Conservation (phyloP, 1,140 invertebrate species). For the Bradysia coprophila region DNA sequence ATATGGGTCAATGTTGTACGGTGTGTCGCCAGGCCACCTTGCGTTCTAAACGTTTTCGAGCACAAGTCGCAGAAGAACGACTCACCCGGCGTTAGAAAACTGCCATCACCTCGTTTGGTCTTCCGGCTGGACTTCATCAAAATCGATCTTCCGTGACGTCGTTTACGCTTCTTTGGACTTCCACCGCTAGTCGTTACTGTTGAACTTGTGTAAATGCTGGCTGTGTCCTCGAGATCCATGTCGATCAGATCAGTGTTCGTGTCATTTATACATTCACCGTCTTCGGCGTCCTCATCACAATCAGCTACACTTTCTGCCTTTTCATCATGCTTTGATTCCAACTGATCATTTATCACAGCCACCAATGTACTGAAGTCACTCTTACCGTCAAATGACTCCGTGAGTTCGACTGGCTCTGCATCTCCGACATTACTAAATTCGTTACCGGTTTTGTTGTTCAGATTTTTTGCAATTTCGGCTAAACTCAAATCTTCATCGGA, state of each 20-base stretch:
- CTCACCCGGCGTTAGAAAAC: slow-evolving; percentile 7
- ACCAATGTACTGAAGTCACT: background rate
- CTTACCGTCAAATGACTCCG: background rate
- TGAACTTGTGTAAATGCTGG: slow-evolving; percentile 22
- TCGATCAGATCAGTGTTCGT: slow-evolving; percentile 23
- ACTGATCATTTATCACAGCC: background rate
- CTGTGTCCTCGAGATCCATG: slow-evolving; percentile 22
- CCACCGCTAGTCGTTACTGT: slow-evolving; percentile 11
- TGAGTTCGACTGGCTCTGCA: background rate
- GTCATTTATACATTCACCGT: slow-evolving; percentile 12
- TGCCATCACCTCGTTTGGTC: slow-evolving; percentile 7
- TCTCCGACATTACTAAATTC: slow-evolving; percentile 7
- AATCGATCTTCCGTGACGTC: slow-evolving; percentile 13
- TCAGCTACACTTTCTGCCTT: background rate
- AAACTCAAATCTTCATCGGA: slow-evolving; percentile 20
- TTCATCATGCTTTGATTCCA: background rate
- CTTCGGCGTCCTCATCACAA: background rate
- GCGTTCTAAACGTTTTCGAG: slow-evolving; percentile 25
- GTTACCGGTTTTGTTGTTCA: slow-evolving; percentile 14
- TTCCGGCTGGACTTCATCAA: slow-evolving; percentile 15
- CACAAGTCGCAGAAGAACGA: slow-evolving; percentile 25
- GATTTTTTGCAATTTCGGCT: slow-evolving; percentile 21
- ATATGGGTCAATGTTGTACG: slow-evolving; percentile 30
- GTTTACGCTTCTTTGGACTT: slow-evolving; percentile 7
- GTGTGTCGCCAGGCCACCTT: slow-evolving; percentile 26